Base-by-base conservation (phyloP, 2,113 vertebrate genomes). In the Eretmochelys imbricata region DNA sequence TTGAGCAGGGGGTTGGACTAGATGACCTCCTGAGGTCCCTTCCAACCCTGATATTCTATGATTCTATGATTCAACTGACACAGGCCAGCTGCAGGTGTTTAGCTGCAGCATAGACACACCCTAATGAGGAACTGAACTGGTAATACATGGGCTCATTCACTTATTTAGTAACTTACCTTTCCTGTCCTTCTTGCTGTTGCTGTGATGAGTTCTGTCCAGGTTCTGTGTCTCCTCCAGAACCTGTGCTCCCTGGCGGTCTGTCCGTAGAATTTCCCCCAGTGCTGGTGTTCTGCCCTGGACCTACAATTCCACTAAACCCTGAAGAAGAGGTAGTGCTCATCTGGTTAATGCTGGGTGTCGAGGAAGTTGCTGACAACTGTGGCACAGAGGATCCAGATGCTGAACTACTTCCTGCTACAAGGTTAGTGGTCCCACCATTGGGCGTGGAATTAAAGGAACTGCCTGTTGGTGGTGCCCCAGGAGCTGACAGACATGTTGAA, bases 121-220 rank as follows among this genome's bases (percentile, higher is more conserved):
- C 4, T 72, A 42, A 42, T 42, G 10, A 38, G n/a, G 17, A 11
- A 48, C 59, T 6, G 42, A 24, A 35, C 0, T 8, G 75, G n/a
- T n/a, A 35, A 53, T 50, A 14, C 19, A 6, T 1, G 0, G 55
- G 78, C 49, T 65, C 13, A 4, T 0, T 48, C 0, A 29, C 83
- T 51, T 50, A 6, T 50, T 57, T 17, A 87, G 82, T 19, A 29
- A 92, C 97, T 72, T 93, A 98, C 98, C 97, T 98, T 62, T 99
- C 98, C 85, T 98, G 98, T 29, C 97, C 98, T 59, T 99, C 98
- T 20, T 98, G 98, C 1, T 95, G 84, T n/a, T 98, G 98, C 72
- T 95, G 98, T 0, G 98, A 91, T 8, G 98, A 89, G 93, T 51
- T 98, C 57, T 98, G 98, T 42, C 98, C 97, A 0, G 98, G 89